Evolutionary conservation across 35 echinoderm and acorn worm species (phyloP).

Genomic region (Lytechinus variegatus): DNA sequence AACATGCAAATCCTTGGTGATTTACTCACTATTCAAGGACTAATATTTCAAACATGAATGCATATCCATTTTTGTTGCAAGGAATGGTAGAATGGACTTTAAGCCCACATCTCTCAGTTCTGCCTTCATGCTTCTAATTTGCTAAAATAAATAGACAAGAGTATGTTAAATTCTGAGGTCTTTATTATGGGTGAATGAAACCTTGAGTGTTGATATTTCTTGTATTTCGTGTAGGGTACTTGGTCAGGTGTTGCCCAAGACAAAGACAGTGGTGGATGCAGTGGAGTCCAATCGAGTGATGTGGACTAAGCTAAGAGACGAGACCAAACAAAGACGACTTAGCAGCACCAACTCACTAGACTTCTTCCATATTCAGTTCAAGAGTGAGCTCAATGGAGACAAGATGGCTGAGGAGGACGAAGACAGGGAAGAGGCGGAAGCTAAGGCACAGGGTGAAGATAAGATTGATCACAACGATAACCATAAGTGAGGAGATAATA

Average conservation of each 20-base stretch:
- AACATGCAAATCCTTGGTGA: no score
- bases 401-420: constrained; percentile 44
- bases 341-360: constrained; percentile 98
- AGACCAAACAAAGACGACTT: constrained; percentile 76
- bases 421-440: constrained; percentile 44
- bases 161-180: no score
- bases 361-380: constrained; percentile 89
- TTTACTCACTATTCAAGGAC: no score
- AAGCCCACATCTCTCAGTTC: no score
- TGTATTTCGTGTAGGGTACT: constrained; percentile 71
- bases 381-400: constrained; percentile 53
- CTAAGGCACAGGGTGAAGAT: constrained; percentile 18
- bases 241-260: constrained; percentile 69
- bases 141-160: no score
- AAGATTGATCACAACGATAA: constrained; percentile 39
- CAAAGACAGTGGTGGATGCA: constrained; percentile 56
- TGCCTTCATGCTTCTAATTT: no score
- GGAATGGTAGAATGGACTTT: no score
- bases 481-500: not conserved
- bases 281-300: constrained; percentile 80
- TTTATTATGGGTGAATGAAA: no score
- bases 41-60: no score
- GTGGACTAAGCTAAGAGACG: constrained; percentile 77
- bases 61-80: no score
- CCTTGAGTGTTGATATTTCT: not conserved